phyloP scores from a whole-genome alignment of 1,140 invertebrate genomes.

The Protaetia brevitarsis region DNA sequence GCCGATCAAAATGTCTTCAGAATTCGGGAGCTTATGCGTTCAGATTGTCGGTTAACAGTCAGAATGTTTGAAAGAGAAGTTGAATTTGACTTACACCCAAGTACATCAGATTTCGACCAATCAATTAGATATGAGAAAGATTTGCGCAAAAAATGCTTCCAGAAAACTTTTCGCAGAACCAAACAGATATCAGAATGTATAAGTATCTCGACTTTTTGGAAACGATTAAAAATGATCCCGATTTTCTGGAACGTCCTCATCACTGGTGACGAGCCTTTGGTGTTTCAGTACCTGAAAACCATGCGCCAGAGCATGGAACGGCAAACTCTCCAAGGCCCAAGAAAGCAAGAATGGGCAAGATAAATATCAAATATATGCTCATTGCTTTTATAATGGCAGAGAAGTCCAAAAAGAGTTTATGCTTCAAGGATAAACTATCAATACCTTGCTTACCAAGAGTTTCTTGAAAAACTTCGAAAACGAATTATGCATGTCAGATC shows the following conservation, averaged over 20 bases:
- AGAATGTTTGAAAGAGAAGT: slow-evolving; percentile 16
- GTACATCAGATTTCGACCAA: slow-evolving; percentile 32
- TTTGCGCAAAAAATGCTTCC: slow-evolving; percentile 23
- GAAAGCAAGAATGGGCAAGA: slow-evolving; percentile 33
- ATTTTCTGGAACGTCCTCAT: slow-evolving; percentile 32
- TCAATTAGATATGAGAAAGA: slow-evolving; percentile 31
- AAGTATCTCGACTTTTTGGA: slow-evolving; percentile 27
- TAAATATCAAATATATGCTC: slow-evolving; percentile 30
- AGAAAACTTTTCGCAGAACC: slow-evolving; percentile 25
- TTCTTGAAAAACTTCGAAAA: slow-evolving; percentile 34
- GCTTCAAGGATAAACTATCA: slow-evolving; percentile 40
- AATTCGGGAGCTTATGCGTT: slow-evolving; percentile 24
- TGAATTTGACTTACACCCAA: slow-evolving; percentile 25
- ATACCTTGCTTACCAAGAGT: slow-evolving; percentile 38
- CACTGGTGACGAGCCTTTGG: slow-evolving; percentile 38
- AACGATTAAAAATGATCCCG: slow-evolving; percentile 25
- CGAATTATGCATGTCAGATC: slow-evolving; percentile 21
- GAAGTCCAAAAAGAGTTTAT: slow-evolving; percentile 41
- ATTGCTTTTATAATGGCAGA: slow-evolving; percentile 26
- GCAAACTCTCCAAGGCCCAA: slow-evolving; percentile 32
- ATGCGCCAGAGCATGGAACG: slow-evolving; percentile 38
- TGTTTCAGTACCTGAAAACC: slow-evolving; percentile 39
- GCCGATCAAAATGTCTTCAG: slow-evolving; percentile 15
- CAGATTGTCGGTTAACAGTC: slow-evolving; percentile 24
- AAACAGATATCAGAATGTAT: slow-evolving; percentile 27